These are phyloP conservation scores for Hippolais icterina DNA, from an alignment of 2,113 vertebrate genomes.

Conservation along the genomic window DNA sequence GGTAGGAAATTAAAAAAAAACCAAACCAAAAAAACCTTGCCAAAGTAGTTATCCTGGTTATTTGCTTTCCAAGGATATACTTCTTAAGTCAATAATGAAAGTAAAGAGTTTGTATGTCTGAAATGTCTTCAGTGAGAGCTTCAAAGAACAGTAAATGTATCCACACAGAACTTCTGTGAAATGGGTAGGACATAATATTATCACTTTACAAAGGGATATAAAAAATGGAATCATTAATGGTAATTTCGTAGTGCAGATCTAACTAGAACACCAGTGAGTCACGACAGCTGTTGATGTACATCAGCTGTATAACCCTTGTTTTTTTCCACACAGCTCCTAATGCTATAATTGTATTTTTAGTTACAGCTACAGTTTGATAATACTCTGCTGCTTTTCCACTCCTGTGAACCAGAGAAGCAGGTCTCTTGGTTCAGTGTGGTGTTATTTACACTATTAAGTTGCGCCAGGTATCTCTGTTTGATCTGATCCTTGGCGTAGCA, in stretches of 20 bases:
- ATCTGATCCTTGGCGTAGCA: conserved; percentile 2
- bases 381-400: not conserved
- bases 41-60: not conserved
- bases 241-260: not conserved
- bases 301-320: not conserved
- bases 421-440: not conserved
- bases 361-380: not conserved
- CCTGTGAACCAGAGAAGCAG: not conserved
- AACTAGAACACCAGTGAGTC: not conserved
- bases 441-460: conserved; percentile 25
- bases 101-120: not conserved
- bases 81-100: not conserved
- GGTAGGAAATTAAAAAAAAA: not conserved
- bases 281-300: not conserved
- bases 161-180: not conserved
- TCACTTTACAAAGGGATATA: not conserved
- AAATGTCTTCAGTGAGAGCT: not conserved
- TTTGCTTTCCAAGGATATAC: not conserved
- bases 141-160: not conserved
- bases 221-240: not conserved
- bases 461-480: not conserved
- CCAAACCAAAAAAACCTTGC: not conserved
- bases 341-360: not conserved
- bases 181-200: not conserved
- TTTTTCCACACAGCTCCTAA: not conserved